phyloP scores from a whole-genome alignment of 2,797 vertebrate species.

The Rallus crepitans region DNA sequence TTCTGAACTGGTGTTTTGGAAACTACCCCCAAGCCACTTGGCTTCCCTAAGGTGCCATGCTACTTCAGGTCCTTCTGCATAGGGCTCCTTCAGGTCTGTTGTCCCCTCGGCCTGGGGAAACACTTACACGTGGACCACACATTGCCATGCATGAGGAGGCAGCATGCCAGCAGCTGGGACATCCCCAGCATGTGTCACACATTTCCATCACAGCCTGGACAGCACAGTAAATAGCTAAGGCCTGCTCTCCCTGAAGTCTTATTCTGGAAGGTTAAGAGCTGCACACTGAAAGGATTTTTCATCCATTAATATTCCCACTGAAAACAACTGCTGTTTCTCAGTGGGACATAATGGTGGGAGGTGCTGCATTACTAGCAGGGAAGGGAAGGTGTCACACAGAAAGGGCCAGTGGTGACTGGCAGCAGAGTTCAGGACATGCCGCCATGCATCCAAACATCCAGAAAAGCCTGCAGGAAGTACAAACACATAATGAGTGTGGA shows the following conservation, averaged over 20 bases:
- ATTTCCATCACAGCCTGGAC: neutral
- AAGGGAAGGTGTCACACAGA: neutral
- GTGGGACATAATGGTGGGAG: neutral
- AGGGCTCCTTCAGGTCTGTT: neutral
- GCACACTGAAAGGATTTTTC: neutral
- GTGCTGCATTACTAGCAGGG: fast-evolving
- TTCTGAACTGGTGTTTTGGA: neutral
- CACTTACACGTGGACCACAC: neutral
- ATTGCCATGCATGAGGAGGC: neutral
- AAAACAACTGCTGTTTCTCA: neutral
- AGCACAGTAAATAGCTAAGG: fast-evolving
- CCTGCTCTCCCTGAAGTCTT: neutral
- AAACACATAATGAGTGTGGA: neutral
- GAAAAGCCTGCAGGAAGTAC: neutral
- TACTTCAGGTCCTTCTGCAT: neutral
- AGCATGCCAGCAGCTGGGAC: neutral
- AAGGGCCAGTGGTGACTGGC: neutral
- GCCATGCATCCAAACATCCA: neutral
- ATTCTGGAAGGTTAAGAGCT: neutral
- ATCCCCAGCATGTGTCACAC: fast-evolving
- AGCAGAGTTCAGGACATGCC: neutral
- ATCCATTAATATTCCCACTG: neutral
- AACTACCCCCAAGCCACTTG: neutral
- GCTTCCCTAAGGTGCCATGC: neutral
- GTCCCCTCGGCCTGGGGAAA: neutral